phyloP scores from a whole-genome alignment of 2,888 invertebrate genomes.

The Tridacna crocea region DNA sequence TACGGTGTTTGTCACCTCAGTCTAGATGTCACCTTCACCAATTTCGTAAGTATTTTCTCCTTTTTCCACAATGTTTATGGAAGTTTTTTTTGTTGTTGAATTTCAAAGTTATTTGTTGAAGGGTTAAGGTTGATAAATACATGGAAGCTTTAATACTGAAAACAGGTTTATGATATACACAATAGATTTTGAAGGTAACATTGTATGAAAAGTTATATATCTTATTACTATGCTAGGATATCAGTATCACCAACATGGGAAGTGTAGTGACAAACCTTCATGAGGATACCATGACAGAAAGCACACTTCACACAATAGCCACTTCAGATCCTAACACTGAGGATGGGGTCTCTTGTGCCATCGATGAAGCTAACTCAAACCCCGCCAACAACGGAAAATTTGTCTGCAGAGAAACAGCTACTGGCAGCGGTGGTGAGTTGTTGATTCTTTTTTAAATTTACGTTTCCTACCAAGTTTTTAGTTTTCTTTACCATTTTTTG shows the following conservation, averaged over 20 bases:
- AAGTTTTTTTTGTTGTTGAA: no score
- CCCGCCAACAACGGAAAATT: constrained; percentile 41
- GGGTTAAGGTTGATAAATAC: no score
- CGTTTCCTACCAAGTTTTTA: no score
- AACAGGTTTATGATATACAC: no score
- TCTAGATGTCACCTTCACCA: constrained; percentile 43
- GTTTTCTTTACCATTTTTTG: no score
- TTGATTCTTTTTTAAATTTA: background rate
- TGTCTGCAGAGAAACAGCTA: constrained; percentile 24
- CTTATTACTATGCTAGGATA: constrained; percentile 26
- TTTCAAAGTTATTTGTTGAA: background rate
- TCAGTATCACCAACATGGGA: constrained; percentile 42
- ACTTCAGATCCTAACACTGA: constrained; percentile 38
- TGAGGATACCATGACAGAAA: constrained; percentile 34
- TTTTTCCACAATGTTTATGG: no score
- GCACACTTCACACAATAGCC: constrained; percentile 30
- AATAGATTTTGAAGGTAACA: no score
- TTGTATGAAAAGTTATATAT: no score
- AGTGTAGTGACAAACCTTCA: constrained; percentile 26
- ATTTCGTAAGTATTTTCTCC: constrained; percentile 35
- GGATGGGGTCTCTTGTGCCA: constrained; percentile 31
- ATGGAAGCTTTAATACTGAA: no score
- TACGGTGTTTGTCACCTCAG: constrained; percentile 29
- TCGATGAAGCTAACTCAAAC: constrained; percentile 30
- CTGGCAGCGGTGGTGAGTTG: constrained; percentile 5